Conservation (phyloP, 2,113 vertebrate genomes). For the Pycnonotus jocosus region DNA sequence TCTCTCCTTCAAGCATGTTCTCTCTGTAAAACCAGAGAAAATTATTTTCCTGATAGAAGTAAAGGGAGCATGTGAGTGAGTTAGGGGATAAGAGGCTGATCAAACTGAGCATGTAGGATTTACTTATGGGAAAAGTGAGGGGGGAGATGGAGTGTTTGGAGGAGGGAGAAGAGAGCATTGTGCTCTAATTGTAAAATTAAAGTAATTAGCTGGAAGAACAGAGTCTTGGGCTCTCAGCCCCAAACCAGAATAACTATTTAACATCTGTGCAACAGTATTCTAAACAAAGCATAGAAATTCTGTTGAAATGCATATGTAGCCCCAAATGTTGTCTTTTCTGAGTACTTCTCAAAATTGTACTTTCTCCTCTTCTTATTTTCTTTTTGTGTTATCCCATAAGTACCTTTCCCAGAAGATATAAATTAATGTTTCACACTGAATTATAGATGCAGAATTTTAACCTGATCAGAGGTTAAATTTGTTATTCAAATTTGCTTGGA, state of each 20-base stretch:
- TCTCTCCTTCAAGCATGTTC: background rate
- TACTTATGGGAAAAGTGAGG: background rate
- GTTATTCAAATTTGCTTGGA: background rate
- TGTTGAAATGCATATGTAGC: background rate
- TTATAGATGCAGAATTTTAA: background rate
- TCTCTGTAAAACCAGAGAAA: background rate
- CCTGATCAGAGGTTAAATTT: background rate
- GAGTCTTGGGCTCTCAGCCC: background rate
- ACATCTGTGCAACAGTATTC: constrained; percentile 17
- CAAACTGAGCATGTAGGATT: background rate
- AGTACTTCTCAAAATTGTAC: background rate
- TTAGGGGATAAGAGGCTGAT: background rate
- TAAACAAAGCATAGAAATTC: background rate
- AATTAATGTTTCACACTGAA: background rate
- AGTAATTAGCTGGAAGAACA: constrained; percentile 23
- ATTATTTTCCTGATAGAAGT: background rate
- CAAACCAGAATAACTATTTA: constrained; percentile 23
- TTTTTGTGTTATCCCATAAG: background rate
- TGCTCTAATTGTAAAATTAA: constrained; percentile 21
- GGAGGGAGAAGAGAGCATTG: background rate
- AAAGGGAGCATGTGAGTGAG: background rate
- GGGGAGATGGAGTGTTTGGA: background rate
- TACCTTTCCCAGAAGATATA: background rate
- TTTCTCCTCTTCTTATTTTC: background rate
- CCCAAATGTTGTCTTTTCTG: background rate